Base-by-base conservation (phyloP, 2,797 vertebrate species). In the Geotrypetes seraphini region DNA sequence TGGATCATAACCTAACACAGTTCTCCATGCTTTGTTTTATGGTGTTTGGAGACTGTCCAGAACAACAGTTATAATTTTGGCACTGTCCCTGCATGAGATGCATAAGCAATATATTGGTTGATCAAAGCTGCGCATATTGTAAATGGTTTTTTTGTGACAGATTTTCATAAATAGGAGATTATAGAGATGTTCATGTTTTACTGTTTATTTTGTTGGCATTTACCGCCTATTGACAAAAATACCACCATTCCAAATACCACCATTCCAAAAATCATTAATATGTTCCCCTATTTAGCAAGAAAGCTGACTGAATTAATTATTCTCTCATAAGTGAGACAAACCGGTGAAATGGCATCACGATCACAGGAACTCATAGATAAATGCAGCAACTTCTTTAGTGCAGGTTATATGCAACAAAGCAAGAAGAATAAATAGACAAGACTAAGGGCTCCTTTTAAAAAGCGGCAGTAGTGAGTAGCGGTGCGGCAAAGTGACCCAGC, bases 1-100 rank as follows among this genome's bases (percentile, higher is more conserved):
- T 65, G 61, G 68, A 71, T 74, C 57, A 55, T 47, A 73, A 57
- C 53, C 66, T 66, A 67, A 69, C 68, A 56, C 37, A 66, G 61
- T 26, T 65, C 63, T 62, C 60, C 50, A 63, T 69, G 55, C 57
- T 76, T 73, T 75, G 56, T 69, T 70, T 55, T 52, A 22, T 50
- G 35, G 51, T 38, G 47, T 59, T 63, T 78, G 71, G 78, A 75
- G 63, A 33, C 22, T 41, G 56, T 67, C 61, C 73, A 76, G n/a
- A n/a, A n/a, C n/a, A n/a, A 47, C 42, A 47, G 49, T 39, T 39
- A 52, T 58, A 60, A 63, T 62, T 62, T 66, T 52, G 47, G 36
- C 30, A 39, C 33, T 31, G 31, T 34, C 51, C 43, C 56, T 53
- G 55, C 60, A 71, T 69, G 42, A 58, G 53, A 62, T 62, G 39